Evolutionary conservation across 2,888 invertebrate genomes (phyloP).

Genomic region (Phania funesta): DNA sequence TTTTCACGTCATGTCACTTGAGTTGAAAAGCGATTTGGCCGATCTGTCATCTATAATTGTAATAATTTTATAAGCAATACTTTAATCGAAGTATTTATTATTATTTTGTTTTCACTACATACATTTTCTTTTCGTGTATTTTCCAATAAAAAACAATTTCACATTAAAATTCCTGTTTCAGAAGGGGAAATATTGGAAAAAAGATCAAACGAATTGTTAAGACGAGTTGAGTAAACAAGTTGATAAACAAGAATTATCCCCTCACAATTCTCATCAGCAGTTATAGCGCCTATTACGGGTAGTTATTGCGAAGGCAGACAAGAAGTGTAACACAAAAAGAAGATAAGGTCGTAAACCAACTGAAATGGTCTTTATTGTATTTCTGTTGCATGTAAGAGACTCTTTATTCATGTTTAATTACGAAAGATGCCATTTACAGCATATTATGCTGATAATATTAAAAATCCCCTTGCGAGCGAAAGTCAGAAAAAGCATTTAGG

Average conservation of each 20-base stretch:
- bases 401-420: not conserved
- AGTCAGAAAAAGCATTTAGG: too few relatives aligned
- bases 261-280: not conserved
- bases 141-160: slow-evolving; percentile 7
- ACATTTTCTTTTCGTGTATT: slow-evolving; percentile 18
- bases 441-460: slow-evolving; percentile 35
- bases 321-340: slow-evolving; percentile 6
- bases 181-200: not conserved
- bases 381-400: not conserved
- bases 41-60: too few relatives aligned
- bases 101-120: not conserved
- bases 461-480: not conserved
- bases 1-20: too few relatives aligned
- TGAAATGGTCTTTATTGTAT: not conserved
- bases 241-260: slow-evolving; percentile 23
- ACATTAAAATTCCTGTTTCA: slow-evolving; percentile 8
- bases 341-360: slow-evolving; percentile 26
- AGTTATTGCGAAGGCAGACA: not conserved
- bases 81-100: too few relatives aligned
- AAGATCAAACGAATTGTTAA: slow-evolving; percentile 48
- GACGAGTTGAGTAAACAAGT: slow-evolving; percentile 32
- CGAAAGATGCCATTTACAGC: slow-evolving; percentile 40
- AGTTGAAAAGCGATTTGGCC: too few relatives aligned
- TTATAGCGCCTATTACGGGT: slow-evolving; percentile 20
- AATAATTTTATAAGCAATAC: too few relatives aligned